Percentiles rank a stretch among this genome's conserved stretches.
These are phyloP conservation scores for Oncorhynchus mykiss DNA, from an alignment of 2,113 vertebrate genomes.

Conservation along the genomic window DNA sequence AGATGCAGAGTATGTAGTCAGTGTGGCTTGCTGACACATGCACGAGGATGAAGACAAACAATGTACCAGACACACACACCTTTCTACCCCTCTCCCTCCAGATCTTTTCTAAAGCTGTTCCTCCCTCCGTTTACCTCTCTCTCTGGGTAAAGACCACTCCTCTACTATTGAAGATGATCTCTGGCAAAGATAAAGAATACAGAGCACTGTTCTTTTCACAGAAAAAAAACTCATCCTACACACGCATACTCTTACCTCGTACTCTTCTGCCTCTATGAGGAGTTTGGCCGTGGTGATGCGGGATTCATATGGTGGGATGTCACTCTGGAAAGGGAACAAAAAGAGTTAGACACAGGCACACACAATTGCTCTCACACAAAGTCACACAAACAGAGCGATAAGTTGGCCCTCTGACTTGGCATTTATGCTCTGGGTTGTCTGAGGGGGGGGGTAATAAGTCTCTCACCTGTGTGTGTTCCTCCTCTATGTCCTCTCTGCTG, in stretches of 20 bases:
- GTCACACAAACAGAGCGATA: too few relatives aligned
- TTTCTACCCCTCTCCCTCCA: conserved; percentile 1
- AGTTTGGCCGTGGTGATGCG: conserved; percentile 72
- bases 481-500: conserved; percentile 31
- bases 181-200: conserved; percentile 57
- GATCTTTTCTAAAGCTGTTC: background rate
- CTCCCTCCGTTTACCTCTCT: conserved; percentile 1
- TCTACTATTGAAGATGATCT: conserved; percentile 66
- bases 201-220: conserved; percentile 42
- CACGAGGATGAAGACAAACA: conserved; percentile 68
- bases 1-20: background rate
- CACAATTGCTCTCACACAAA: too few relatives aligned
- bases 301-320: conserved; percentile 66
- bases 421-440: too few relatives aligned
- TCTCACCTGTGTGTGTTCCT: conserved; percentile 65
- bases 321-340: conserved; percentile 46
- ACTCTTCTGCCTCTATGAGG: conserved; percentile 68
- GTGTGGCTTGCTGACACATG: conserved; percentile 49
- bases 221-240: conserved; percentile 1
- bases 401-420: too few relatives aligned
- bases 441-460: too few relatives aligned
- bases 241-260: conserved; percentile 60
- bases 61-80: conserved; percentile 39
- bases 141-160: conserved; percentile 63
- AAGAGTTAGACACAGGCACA: background rate